These are phyloP conservation scores for Mormyrus iriodes DNA, from an alignment of 2,113 vertebrate genomes.

Conservation along the genomic window DNA sequence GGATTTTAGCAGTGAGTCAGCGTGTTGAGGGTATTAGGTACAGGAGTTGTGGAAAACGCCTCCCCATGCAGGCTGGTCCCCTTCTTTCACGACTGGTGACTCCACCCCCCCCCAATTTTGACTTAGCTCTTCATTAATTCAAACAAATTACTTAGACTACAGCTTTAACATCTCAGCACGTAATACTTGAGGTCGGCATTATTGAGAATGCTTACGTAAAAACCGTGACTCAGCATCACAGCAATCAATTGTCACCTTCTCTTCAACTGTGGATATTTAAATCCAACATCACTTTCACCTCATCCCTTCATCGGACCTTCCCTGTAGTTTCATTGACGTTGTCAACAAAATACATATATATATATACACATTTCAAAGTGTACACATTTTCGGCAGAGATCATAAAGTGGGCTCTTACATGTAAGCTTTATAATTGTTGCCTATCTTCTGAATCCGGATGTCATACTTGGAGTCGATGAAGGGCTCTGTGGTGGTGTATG, in stretches of 20 bases:
- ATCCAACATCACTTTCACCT: not conserved
- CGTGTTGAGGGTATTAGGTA: not conserved
- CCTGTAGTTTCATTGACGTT: not conserved
- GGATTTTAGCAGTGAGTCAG: not conserved
- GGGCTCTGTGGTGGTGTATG: conserved; percentile 93
- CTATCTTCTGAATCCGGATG: conserved; percentile 97
- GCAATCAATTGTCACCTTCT: not conserved
- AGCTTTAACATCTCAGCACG: not conserved
- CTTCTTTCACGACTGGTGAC: not conserved
- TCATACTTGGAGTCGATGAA: conserved; percentile 97
- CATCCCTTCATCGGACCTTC: not conserved
- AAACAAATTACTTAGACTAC: not conserved
- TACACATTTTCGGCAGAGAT: not conserved
- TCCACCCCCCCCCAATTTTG: no score
- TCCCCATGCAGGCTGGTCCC: not conserved
- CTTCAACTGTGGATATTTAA: conserved; percentile 1
- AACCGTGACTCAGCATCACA: not conserved
- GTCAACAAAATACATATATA: not conserved
- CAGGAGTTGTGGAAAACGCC: not conserved
- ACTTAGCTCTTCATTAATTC: not conserved
- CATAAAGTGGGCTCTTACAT: conserved; percentile 68
- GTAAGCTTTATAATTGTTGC: conserved; percentile 94
- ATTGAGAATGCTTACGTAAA: not conserved
- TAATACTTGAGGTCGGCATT: not conserved
- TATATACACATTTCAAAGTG: not conserved